Evolutionary conservation across 2,797 vertebrate species (phyloP), one percentile per base, ranked within the genome.

Genomic region (Tragopan temminckii): DNA sequence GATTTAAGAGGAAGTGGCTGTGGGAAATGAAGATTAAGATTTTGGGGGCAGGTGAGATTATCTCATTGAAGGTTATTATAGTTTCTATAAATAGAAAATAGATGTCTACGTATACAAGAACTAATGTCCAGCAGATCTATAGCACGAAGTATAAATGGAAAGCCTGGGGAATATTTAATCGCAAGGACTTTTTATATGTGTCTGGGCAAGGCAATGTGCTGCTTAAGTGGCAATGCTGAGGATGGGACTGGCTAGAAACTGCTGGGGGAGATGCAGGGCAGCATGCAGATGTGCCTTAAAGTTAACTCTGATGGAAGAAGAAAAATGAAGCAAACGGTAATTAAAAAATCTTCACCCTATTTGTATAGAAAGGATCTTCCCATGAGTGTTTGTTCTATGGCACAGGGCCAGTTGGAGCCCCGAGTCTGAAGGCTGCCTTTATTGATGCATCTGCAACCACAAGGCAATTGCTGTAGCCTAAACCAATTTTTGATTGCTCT

Each of bases 21-120:
- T 50, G 48, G 80, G 82, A 94, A 95, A 94, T 90, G 62, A 83
- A 97, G 88, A 87, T 93, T 68, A 93, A 92, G 38, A 68, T 72
- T 68, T 64, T 67, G 50, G 52, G 72, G 35, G 85, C 43, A 93
- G 76, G 59, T 95, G 69, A 75, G 74, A 93, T 94, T 88, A 74
- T 93, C 86, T 95, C 7, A 2, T 29, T 80, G 81, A 57, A 80
- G 79, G 66, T 89, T 79, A 79, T 77, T 87, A 71, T 45, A 61
- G 38, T 67, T 68, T 78, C 69, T 55, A 71, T 91, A 94, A 94
- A 95, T 93, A 0, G 1, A 79, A 80, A 70, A 15, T 78, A 43
- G 85, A 48, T 88, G 45, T 87, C 90, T 81, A 67, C 21, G 18
- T 52, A 80, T 27, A 88, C 57, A 89, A 58, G 81, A 38, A 58